Conservation (phyloP, 2,797 vertebrate genomes). For the Scolopax bukidnonensis region DNA sequence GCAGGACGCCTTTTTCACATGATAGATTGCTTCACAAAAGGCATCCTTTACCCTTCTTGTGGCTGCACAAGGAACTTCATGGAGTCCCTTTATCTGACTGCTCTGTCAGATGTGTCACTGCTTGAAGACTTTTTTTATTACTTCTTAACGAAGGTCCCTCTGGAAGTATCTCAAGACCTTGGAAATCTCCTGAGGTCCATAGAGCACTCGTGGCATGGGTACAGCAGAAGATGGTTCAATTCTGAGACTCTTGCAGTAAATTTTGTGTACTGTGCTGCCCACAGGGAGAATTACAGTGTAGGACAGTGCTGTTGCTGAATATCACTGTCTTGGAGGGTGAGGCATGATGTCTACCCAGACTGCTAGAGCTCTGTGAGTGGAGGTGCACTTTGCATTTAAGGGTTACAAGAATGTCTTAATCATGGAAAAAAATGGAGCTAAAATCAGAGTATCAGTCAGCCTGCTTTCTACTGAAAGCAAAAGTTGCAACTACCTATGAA, state of each 20-base stretch:
- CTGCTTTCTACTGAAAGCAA: background rate
- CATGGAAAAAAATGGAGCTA: background rate
- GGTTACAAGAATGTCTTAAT: background rate
- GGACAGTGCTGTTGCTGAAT: background rate
- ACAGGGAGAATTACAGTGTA: background rate
- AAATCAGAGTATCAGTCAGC: background rate
- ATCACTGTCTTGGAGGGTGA: background rate
- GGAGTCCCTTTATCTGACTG: background rate
- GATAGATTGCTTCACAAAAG: background rate
- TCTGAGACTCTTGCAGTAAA: background rate
- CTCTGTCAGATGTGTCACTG: background rate
- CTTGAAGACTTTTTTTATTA: background rate
- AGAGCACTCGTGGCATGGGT: background rate
- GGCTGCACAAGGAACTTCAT: fast-evolving
- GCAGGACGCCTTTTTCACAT: background rate
- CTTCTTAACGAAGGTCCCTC: background rate
- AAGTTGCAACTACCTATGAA: background rate
- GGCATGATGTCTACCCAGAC: background rate
- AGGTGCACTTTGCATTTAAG: background rate
- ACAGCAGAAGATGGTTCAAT: background rate
- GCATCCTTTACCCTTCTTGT: background rate
- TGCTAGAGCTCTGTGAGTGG: background rate
- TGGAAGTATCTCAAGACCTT: background rate
- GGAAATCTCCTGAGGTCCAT: background rate
- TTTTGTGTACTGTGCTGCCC: background rate